Percentiles rank a stretch among this genome's conserved stretches.
phyloP scores from a whole-genome alignment of 2,113 vertebrate species.

The Smithornis capensis region DNA sequence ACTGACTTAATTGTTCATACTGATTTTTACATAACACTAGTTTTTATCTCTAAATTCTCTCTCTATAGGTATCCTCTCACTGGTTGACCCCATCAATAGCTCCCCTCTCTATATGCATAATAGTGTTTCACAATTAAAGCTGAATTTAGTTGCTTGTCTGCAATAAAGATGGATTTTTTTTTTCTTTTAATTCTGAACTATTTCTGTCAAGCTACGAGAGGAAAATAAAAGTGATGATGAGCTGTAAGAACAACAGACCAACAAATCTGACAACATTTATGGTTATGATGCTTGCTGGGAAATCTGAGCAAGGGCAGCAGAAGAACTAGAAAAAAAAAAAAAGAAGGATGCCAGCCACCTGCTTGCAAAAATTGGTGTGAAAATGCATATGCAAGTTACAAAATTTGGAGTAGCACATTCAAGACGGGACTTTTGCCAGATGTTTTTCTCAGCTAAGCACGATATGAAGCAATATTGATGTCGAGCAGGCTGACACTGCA shows the following conservation, averaged over 20 bases:
- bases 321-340: constrained; percentile 3
- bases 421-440: constrained; percentile 11
- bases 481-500: neutral
- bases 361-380: constrained; percentile 10
- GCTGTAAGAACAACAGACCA: neutral
- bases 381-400: neutral
- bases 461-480: neutral
- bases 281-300: neutral
- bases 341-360: constrained; percentile 27
- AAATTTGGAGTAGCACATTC: neutral
- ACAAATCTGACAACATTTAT: neutral
- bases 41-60: neutral
- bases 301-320: constrained; percentile 17
- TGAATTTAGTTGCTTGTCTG: constrained; percentile 2
- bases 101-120: neutral
- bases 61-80: neutral
- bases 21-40: constrained; percentile 34
- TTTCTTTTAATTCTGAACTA: neutral
- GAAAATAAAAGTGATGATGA: constrained; percentile 22
- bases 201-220: constrained; percentile 8
- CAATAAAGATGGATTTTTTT: neutral
- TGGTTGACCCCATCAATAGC: constrained; percentile 10
- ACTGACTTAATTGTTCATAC: neutral
- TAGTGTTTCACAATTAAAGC: neutral
- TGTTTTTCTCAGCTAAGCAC: constrained; percentile 12